These are phyloP conservation scores for Ranitomeya variabilis DNA, from an alignment of 2,113 vertebrate genomes.

Conservation along the genomic window DNA sequence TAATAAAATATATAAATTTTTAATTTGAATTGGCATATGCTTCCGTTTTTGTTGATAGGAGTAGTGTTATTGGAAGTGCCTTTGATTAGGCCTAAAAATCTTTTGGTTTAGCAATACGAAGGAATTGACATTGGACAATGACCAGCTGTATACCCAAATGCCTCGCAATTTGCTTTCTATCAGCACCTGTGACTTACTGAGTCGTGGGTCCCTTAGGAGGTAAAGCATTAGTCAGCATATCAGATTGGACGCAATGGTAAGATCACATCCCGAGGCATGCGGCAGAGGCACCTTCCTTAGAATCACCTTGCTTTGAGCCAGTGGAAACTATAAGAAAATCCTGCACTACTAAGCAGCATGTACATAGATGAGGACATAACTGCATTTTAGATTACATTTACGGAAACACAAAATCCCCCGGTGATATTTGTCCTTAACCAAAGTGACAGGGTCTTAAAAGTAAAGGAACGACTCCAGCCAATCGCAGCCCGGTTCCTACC, in stretches of 20 bases:
- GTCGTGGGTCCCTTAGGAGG: slow-evolving; percentile 31
- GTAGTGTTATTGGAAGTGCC: too few species aligned
- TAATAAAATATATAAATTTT: too few species aligned
- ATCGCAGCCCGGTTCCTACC: not conserved
- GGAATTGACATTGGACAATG: slow-evolving; percentile 16
- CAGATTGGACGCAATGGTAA: slow-evolving; percentile 39
- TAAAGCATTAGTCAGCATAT: slow-evolving; percentile 45
- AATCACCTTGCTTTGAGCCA: slow-evolving; percentile 41
- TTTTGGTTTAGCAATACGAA: slow-evolving; percentile 24
- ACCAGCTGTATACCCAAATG: slow-evolving; percentile 37
- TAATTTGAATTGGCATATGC: too few species aligned
- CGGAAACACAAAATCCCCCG: slow-evolving; percentile 14
- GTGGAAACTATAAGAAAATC: slow-evolving; percentile 34
- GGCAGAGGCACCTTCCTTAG: slow-evolving; percentile 36
- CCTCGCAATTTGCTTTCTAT: slow-evolving; percentile 29
- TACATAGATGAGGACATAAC: slow-evolving; percentile 30
- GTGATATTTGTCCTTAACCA: slow-evolving; percentile 27
- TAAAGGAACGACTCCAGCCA: not conserved
- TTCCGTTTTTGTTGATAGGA: too few species aligned
- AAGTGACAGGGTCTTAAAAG: not conserved
- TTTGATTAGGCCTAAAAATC: too few species aligned
- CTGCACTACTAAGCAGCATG: slow-evolving; percentile 34
- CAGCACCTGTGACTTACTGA: slow-evolving; percentile 41
- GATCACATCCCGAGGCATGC: slow-evolving; percentile 17
- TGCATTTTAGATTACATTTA: slow-evolving; percentile 43